A percentile compares a stretch with the other conserved stretches of the same genome.
phyloP scores from a whole-genome alignment of 1,140 invertebrate genomes.

The Dreissena rostriformis region DNA sequence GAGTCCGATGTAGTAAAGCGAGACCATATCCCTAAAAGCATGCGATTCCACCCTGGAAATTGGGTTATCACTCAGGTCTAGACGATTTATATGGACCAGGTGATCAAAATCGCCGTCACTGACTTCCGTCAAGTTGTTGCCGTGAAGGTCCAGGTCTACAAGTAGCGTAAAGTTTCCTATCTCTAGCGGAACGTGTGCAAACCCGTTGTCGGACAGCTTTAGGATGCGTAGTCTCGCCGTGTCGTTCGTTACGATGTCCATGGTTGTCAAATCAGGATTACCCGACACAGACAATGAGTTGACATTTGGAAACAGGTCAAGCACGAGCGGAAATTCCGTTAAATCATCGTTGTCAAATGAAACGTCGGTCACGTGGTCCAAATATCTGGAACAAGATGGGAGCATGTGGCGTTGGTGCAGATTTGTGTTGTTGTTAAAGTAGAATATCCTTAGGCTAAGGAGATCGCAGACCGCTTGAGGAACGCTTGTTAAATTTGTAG shows the following conservation, averaged over 20 bases:
- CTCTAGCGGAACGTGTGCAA: background rate
- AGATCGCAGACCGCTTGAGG: slow-evolving; percentile 3
- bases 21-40: background rate
- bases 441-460: background rate
- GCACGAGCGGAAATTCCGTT: background rate
- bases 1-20: slow-evolving; percentile 1
- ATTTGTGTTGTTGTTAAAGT: slow-evolving; percentile 12
- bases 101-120: slow-evolving; percentile 14
- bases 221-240: background rate
- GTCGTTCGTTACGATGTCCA: background rate
- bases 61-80: slow-evolving; percentile 16
- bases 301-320: slow-evolving; percentile 1
- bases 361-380: background rate
- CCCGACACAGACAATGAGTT: background rate
- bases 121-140: slow-evolving; percentile 20
- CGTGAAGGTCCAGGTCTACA: background rate
- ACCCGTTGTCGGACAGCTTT: background rate
- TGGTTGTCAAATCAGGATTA: slow-evolving; percentile 3
- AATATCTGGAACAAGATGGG: background rate
- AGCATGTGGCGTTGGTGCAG: slow-evolving; percentile 6
- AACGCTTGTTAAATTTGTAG: slow-evolving; percentile 5
- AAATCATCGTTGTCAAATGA: background rate
- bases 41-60: background rate
- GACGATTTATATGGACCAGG: slow-evolving; percentile 10
- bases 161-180: slow-evolving; percentile 16